Conservation (phyloP, 1,140 invertebrate species). For the Sitophilus oryzae region DNA sequence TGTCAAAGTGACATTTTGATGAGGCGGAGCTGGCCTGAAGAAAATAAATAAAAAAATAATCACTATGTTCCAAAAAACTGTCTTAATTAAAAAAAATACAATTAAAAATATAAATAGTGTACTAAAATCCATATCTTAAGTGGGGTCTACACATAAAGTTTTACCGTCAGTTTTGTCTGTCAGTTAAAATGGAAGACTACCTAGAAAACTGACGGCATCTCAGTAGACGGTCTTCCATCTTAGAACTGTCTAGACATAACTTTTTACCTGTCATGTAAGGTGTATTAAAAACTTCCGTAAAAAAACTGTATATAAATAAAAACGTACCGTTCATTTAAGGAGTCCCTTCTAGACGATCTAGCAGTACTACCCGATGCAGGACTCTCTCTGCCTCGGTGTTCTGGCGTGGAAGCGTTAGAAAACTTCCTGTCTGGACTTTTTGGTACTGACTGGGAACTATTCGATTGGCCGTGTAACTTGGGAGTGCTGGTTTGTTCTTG, state of each 20-base stretch:
- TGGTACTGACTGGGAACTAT: constrained; percentile 31
- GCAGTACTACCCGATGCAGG: constrained; percentile 51
- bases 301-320: too few relatives aligned
- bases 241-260: constrained; percentile 25
- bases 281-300: too few relatives aligned
- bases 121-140: too few relatives aligned
- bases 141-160: too few relatives aligned
- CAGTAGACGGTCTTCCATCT: not conserved
- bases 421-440: constrained; percentile 50
- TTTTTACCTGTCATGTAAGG: too few relatives aligned
- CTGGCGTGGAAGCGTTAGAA: constrained; percentile 52
- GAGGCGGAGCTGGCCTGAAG: constrained; percentile 37
- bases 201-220: too few relatives aligned
- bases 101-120: too few relatives aligned
- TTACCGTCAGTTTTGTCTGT: too few relatives aligned
- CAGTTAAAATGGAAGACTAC: too few relatives aligned
- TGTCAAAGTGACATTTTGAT: constrained; percentile 21
- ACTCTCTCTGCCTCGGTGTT: constrained; percentile 52
- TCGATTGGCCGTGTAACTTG: constrained; percentile 21
- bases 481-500: constrained; percentile 49
- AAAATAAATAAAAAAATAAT: not conserved
- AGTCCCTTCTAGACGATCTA: constrained; percentile 55
- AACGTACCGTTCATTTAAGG: constrained; percentile 49
- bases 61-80: not conserved
- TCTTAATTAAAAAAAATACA: too few relatives aligned